Base-by-base conservation (phyloP, 1,140 invertebrate species). In the Trichoplusia ni region DNA sequence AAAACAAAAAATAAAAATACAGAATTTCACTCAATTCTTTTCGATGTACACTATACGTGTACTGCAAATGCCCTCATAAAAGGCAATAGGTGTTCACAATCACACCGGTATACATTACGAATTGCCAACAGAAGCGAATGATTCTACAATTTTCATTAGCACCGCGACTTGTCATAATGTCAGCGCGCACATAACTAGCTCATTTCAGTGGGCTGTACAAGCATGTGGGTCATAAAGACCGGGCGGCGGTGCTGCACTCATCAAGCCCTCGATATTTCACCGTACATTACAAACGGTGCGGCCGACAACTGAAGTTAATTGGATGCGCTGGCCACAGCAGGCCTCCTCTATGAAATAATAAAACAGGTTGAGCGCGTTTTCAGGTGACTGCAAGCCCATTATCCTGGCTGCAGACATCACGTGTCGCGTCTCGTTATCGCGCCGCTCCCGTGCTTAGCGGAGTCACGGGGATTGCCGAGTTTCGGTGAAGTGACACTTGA, bases 241-340 rank as follows among this genome's bases (percentile, higher is more conserved):
- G 58, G 63, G 46, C 33, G 31, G 64, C 58, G 69, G 60, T 64
- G 58, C 66, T 40, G 47, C 71, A 77, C 72, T 83, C 81, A 81
- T 84, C 79, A 78, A 75, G 78, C 74, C 72, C 72, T 86, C 79
- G 79, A 85, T 85, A 86, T 82, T 79, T 81, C 74, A 83, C 71
- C 69, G 78, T 73, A 71, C 75, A 82, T 85, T 86, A 82, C 79
- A 73, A 75, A 76, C 74, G n/a, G 54, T 79, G 79, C 65, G 75
- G 71, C 72, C 53, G 79, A 85, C 83, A 84, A 80, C 78, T 79
- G 79, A 78, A 84, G 81, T 86, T 89, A 89, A 89, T 89, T 86
- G 84, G 80, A 88, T 83, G 79, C 84, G 73, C 79, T 80, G 70
- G 76, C 81, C 79, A 75, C 81, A 74, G 69, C 73, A 73, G 61